These are phyloP conservation scores for Galerucella pusilla DNA, from an alignment of 2,888 invertebrate species.

Conservation along the genomic window DNA sequence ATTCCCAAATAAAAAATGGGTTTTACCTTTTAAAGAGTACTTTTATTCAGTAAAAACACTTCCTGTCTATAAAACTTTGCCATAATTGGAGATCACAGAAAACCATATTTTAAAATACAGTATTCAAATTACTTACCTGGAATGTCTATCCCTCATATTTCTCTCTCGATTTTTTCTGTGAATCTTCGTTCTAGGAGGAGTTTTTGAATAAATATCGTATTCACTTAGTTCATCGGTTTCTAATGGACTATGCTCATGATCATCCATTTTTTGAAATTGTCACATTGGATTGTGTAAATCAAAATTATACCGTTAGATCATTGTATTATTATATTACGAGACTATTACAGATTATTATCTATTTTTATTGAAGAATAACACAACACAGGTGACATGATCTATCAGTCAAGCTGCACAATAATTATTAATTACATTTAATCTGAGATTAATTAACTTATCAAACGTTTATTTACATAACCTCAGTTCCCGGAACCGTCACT, in stretches of 20 bases:
- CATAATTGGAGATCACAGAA: neutral
- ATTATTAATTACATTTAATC: neutral
- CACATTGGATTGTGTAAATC: constrained; percentile 20
- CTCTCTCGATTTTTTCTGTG: constrained; percentile 66
- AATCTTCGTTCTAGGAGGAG: constrained; percentile 82
- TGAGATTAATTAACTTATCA: neutral
- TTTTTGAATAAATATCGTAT: constrained; percentile 77
- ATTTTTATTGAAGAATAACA: constrained; percentile 2
- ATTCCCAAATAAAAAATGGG: no score
- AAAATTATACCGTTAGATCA: constrained; percentile 1
- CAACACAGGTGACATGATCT: constrained; percentile 1
- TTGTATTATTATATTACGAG: neutral
- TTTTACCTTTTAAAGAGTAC: no score
- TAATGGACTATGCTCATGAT: constrained; percentile 45
- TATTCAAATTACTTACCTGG: constrained; percentile 41
- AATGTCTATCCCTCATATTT: constrained; percentile 69
- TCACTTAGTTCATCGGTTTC: constrained; percentile 58
- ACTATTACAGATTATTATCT: constrained; percentile 4
- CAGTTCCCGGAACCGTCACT: constrained; percentile 12
- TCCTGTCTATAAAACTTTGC: neutral
- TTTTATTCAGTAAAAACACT: neutral
- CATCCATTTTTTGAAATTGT: constrained; percentile 39
- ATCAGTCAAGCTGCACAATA: neutral
- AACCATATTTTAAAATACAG: no score
- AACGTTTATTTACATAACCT: constrained; percentile 23